Conservation (phyloP, 92 coral and sea anemone genomes). For the Porites cylindrica region DNA sequence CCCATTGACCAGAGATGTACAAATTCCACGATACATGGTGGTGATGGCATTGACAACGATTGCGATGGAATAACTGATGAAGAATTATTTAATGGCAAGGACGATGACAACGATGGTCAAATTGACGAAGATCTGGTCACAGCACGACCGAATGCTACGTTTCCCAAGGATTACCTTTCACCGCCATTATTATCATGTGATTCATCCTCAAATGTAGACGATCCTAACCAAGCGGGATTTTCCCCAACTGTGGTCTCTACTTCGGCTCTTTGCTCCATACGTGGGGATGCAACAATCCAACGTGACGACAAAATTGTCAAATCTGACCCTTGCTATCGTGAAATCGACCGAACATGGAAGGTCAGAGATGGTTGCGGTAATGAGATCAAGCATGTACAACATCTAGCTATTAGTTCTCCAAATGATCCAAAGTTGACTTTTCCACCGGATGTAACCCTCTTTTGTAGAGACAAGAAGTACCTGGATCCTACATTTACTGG, state of each 20-base stretch:
- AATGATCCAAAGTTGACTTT: no score
- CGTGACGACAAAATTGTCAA: no score
- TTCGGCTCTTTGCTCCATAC: slow-evolving; percentile 60
- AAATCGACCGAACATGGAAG: no score
- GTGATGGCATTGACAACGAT: slow-evolving; percentile 88
- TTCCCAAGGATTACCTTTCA: slow-evolving; percentile 7
- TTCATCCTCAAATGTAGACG: not conserved
- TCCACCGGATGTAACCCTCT: no score
- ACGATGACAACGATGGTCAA: slow-evolving; percentile 87
- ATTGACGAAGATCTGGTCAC: slow-evolving; percentile 90
- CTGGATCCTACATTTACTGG: no score
- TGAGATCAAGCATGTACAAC: no score
- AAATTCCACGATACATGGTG: slow-evolving; percentile 62
- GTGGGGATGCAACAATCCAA: no score
- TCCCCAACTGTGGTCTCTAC: slow-evolving; percentile 2
- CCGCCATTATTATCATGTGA: slow-evolving; percentile 4
- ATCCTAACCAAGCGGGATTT: slow-evolving; percentile 4
- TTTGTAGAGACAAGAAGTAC: no score
- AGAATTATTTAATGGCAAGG: slow-evolving; percentile 76
- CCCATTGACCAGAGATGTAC: not conserved
- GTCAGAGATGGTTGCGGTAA: no score
- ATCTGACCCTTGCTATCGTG: no score
- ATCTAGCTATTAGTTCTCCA: no score
- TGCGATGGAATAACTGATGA: slow-evolving; percentile 91
- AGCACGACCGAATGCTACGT: slow-evolving; percentile 40